These are phyloP conservation scores for Amphibalanus amphitrite DNA, from an alignment of 1,140 invertebrate species.

Conservation along the genomic window DNA sequence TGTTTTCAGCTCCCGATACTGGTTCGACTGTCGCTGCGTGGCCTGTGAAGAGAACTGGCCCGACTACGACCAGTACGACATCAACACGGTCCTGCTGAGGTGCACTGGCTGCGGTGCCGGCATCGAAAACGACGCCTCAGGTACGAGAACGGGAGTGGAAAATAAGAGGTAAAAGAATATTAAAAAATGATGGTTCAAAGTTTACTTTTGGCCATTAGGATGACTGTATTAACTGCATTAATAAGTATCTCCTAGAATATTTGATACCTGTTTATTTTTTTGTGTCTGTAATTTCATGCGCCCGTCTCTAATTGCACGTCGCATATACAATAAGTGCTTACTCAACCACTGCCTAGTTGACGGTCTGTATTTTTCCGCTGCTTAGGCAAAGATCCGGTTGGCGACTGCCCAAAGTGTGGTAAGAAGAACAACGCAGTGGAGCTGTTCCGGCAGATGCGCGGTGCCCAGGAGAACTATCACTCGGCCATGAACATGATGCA, in stretches of 20 bases:
- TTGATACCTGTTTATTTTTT: no score
- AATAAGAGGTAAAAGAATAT: no score
- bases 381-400: no score
- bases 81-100: conserved; percentile 36
- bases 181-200: no score
- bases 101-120: conserved; percentile 36
- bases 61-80: conserved; percentile 11
- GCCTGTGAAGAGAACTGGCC: conserved; percentile 70
- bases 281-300: no score
- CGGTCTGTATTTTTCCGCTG: no score
- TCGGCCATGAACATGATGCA: background rate
- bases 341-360: no score
- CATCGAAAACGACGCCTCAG: background rate
- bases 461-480: conserved; percentile 3
- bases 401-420: conserved; percentile 10
- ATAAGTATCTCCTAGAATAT: no score
- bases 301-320: no score
- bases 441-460: conserved; percentile 2
- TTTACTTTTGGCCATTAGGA: no score
- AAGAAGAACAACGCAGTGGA: conserved; percentile 8
- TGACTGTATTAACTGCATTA: no score
- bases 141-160: background rate
- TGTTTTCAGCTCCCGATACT: conserved; percentile 40
- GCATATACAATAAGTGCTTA: no score
- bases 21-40: conserved; percentile 66